Percentiles rank a stretch among this genome's conserved stretches.
Conservation (phyloP, 2,113 vertebrate species). For the Turdus rufiventris region DNA sequence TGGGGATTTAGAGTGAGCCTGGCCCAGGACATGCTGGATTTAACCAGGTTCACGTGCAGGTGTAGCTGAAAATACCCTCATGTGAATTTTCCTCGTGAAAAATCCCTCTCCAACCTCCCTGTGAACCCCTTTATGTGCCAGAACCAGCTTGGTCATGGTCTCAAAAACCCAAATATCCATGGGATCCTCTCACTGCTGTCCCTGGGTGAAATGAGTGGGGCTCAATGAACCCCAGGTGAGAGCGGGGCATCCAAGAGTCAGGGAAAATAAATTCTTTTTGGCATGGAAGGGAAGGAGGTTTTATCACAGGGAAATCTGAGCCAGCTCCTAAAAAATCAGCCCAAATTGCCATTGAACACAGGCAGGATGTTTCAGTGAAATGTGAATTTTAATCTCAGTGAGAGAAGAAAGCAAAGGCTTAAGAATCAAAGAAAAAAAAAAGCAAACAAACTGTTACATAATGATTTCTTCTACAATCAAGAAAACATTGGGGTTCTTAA, state of each 20-base stretch:
- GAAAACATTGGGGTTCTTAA: neutral
- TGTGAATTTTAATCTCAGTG: neutral
- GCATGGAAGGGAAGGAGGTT: neutral
- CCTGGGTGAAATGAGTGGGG: neutral
- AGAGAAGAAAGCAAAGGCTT: neutral
- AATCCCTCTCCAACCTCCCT: neutral
- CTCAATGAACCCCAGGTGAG: accelerated
- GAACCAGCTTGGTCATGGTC: neutral
- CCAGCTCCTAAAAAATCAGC: neutral
- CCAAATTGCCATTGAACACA: neutral
- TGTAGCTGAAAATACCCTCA: neutral
- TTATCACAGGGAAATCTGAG: neutral
- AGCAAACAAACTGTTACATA: neutral
- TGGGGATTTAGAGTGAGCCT: neutral
- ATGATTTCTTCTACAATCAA: neutral
- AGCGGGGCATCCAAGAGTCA: accelerated
- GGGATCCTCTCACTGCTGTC: accelerated
- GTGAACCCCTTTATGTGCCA: neutral
- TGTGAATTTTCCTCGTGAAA: neutral
- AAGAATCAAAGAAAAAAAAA: neutral
- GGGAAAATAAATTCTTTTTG: neutral
- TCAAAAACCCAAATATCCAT: no score
- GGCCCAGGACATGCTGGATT: neutral
- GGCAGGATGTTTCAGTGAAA: neutral
- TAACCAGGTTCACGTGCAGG: neutral